These are phyloP conservation scores for Atta texana DNA, from an alignment of 1,140 invertebrate species.

Conservation along the genomic window DNA sequence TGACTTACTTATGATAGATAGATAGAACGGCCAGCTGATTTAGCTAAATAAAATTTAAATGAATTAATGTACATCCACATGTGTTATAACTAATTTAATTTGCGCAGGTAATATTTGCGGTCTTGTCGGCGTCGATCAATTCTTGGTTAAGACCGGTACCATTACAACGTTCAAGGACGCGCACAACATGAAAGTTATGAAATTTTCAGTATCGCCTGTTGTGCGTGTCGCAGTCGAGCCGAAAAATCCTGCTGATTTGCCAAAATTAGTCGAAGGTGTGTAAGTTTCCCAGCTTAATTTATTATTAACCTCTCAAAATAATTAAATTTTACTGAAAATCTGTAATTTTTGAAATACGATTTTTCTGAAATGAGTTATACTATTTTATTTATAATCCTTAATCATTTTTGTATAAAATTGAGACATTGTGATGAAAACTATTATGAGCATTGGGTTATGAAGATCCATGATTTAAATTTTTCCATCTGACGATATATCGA, in stretches of 20 bases:
- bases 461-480: constrained; percentile 78
- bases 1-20: constrained; percentile 76
- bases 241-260: constrained; percentile 99
- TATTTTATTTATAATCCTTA: background rate
- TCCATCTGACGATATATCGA: constrained; percentile 71
- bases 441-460: constrained; percentile 85
- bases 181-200: constrained; percentile 99
- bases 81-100: constrained; percentile 32
- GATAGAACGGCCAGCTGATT: constrained; percentile 79
- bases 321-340: background rate
- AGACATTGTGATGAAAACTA: constrained; percentile 75
- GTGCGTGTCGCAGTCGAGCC: constrained; percentile 99
- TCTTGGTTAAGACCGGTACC: constrained; percentile 99
- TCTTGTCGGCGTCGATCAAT: constrained; percentile 99
- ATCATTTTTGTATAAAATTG: background rate
- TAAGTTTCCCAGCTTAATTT: constrained; percentile 76
- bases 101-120: constrained; percentile 97
- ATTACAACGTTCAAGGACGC: constrained; percentile 99
- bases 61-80: background rate
- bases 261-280: constrained; percentile 97
- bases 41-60: constrained; percentile 11
- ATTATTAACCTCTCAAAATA: constrained; percentile 17
- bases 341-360: background rate
- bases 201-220: constrained; percentile 99
- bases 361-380: background rate